phyloP scores from a whole-genome alignment of 2,113 vertebrate genomes.

The Chinchilla lanigera region DNA sequence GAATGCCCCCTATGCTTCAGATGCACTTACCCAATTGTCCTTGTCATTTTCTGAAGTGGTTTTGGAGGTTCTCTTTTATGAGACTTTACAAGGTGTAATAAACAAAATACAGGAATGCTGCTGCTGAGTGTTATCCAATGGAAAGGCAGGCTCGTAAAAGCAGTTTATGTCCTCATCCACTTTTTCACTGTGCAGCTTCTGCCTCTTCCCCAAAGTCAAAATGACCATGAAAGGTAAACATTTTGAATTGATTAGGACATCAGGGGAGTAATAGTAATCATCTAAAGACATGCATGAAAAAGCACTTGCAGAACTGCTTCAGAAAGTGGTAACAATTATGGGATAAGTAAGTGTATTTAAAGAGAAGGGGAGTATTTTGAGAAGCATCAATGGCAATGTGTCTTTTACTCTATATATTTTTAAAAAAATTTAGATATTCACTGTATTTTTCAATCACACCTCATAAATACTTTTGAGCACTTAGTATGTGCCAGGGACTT shows the following conservation, averaged over 20 bases:
- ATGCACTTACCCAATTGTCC: neutral
- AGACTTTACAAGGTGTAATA: neutral
- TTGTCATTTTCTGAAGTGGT: neutral
- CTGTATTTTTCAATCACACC: neutral
- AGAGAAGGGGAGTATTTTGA: neutral
- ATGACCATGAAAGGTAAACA: neutral
- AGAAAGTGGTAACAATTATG: neutral
- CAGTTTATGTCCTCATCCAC: neutral
- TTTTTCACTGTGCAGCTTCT: neutral
- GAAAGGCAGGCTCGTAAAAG: neutral
- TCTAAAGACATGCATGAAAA: neutral
- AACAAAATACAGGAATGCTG: neutral
- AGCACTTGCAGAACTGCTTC: neutral
- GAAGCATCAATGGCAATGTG: neutral
- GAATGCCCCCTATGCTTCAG: neutral
- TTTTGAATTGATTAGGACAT: neutral
- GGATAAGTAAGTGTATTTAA: neutral
- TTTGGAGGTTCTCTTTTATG: neutral
- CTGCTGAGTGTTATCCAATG: neutral
- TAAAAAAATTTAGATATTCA: neutral
- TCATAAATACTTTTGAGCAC: neutral
- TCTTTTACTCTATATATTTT: neutral
- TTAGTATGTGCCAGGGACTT: neutral
- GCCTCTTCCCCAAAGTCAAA: neutral
- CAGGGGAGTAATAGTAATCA: neutral